phyloP scores from a whole-genome alignment of 2,113 vertebrate genomes.

The Haemorhous mexicanus region DNA sequence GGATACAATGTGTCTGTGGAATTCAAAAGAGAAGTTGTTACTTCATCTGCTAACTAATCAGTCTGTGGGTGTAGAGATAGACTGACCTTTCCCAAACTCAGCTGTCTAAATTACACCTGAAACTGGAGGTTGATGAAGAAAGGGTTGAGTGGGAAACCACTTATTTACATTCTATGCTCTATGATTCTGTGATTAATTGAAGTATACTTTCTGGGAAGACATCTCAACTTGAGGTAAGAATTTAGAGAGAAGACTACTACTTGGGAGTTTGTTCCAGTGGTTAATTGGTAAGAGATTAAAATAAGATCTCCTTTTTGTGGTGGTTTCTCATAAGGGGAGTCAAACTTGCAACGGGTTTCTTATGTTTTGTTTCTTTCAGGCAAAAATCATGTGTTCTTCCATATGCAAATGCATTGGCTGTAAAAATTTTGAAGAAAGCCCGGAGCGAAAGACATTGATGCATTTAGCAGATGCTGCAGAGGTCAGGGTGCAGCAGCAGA shows the following conservation, averaged over 20 bases:
- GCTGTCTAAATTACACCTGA: neutral
- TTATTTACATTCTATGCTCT: neutral
- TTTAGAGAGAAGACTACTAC: neutral
- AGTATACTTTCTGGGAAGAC: neutral
- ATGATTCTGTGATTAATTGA: neutral
- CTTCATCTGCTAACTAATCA: neutral
- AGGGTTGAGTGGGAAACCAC: neutral
- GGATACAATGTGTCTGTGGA: neutral
- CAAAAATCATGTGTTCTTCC: slow-evolving; percentile 99
- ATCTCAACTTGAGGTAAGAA: neutral
- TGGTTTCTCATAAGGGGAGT: neutral
- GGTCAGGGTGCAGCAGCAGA: slow-evolving; percentile 95
- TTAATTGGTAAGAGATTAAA: neutral
- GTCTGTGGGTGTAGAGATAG: neutral
- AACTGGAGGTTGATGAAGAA: neutral
- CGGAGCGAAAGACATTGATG: slow-evolving; percentile 96
- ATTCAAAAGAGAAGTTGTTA: neutral
- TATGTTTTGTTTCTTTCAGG: slow-evolving; percentile 71
- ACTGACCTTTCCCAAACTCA: neutral
- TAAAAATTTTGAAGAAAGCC: slow-evolving; percentile 99
- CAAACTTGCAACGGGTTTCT: neutral
- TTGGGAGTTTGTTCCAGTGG: neutral
- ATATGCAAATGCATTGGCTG: slow-evolving; percentile 98
- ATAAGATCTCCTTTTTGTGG: neutral
- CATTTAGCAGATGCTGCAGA: slow-evolving; percentile 97